These are phyloP conservation scores for Daubentonia madagascariensis DNA, from an alignment of 2,113 vertebrate species.

Conservation along the genomic window DNA sequence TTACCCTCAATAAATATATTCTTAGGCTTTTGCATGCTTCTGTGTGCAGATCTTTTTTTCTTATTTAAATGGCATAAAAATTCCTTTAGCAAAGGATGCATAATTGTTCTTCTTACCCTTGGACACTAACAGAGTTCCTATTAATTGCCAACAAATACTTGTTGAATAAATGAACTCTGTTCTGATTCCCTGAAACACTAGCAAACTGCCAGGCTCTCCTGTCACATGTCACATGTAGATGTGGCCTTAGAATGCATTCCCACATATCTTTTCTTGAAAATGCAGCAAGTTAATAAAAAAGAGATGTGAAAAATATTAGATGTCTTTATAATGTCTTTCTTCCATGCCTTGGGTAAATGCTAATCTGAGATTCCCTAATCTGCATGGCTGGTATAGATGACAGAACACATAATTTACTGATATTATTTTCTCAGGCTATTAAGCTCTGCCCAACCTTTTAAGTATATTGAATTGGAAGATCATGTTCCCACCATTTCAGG, in stretches of 20 bases:
- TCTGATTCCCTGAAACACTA: background rate
- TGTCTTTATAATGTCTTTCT: background rate
- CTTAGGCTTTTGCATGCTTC: background rate
- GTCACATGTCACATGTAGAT: background rate
- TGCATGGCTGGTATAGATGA: background rate
- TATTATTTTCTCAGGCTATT: constrained; percentile 53
- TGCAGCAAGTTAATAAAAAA: background rate
- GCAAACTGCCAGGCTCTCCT: background rate
- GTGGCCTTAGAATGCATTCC: background rate
- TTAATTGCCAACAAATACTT: background rate
- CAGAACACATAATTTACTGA: constrained; percentile 6
- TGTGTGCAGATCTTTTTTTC: background rate
- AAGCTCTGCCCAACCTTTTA: constrained; percentile 47
- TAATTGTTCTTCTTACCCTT: background rate
- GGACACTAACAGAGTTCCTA: background rate
- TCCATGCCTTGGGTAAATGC: background rate
- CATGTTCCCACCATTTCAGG: constrained; percentile 32
- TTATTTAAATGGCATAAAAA: background rate
- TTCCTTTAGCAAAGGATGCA: background rate
- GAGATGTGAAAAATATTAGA: background rate
- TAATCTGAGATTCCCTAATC: constrained; percentile 15
- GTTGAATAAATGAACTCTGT: background rate
- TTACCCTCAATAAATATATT: background rate
- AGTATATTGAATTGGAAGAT: constrained; percentile 63
- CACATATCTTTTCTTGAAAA: background rate